Evolutionary conservation across 2,888 invertebrate species (phyloP).

Genomic region (Cyaniris semiargus): DNA sequence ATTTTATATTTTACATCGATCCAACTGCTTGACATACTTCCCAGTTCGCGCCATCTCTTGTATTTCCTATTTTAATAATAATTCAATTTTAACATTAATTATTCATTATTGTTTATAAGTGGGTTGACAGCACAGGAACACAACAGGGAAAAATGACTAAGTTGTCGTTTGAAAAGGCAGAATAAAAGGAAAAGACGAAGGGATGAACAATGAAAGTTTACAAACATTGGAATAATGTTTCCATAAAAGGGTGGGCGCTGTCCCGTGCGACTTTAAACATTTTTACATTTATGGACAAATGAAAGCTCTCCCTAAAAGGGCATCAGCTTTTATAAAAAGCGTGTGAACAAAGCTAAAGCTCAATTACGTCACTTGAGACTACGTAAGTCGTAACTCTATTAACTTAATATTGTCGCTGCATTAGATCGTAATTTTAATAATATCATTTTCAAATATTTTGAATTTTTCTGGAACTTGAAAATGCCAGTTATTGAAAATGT

Average conservation of each 20-base stretch:
- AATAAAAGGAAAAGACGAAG: not conserved
- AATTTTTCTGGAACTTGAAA: not conserved
- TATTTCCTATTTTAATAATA: not conserved
- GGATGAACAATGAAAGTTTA: not conserved
- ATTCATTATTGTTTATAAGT: not conserved
- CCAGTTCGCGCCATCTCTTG: conserved; percentile 3
- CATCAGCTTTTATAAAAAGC: not conserved
- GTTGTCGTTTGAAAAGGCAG: not conserved
- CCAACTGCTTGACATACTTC: conserved; percentile 28
- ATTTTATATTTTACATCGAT: conserved; percentile 20
- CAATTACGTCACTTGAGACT: not conserved
- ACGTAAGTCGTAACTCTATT: too few species aligned
- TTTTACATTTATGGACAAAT: conserved; percentile 15
- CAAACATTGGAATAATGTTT: not conserved
- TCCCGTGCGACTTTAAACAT: not conserved
- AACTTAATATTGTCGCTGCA: not conserved
- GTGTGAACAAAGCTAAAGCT: not conserved
- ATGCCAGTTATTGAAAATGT: not conserved
- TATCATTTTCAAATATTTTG: not conserved
- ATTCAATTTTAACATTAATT: not conserved
- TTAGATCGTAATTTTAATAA: not conserved
- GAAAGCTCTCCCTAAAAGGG: not conserved
- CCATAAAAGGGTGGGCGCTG: not conserved
- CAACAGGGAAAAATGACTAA: not conserved
- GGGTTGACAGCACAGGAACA: not conserved